These are phyloP conservation scores for Acanthornis magna DNA, from an alignment of 2,797 vertebrate species.

Conservation along the genomic window DNA sequence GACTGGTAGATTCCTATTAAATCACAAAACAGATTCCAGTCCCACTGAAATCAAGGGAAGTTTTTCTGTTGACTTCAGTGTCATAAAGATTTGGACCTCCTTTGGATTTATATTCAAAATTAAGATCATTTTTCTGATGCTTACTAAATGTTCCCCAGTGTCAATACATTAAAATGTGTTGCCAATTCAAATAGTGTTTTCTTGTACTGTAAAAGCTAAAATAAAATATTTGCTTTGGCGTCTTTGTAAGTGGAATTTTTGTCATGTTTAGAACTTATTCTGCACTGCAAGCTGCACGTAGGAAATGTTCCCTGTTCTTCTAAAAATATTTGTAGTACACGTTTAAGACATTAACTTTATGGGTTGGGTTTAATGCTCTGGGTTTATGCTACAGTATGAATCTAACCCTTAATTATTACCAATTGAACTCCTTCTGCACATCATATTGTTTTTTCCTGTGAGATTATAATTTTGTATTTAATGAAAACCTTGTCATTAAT, in stretches of 20 bases:
- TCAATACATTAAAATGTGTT: conserved; percentile 28
- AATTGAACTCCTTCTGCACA: conserved; percentile 17
- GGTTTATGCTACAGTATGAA: neutral
- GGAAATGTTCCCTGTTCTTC: conserved; percentile 35
- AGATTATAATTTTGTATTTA: neutral
- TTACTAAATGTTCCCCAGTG: conserved; percentile 28
- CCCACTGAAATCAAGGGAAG: conserved; percentile 5
- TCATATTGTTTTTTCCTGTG: neutral
- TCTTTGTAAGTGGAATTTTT: conserved; percentile 52
- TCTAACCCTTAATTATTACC: conserved; percentile 4
- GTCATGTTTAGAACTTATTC: conserved; percentile 37
- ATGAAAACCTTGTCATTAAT: neutral
- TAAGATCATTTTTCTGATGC: conserved; percentile 26
- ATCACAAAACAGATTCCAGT: neutral
- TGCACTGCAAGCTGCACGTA: conserved; percentile 43
- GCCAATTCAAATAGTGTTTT: conserved; percentile 54
- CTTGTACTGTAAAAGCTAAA: conserved; percentile 59
- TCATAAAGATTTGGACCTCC: neutral
- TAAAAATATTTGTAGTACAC: conserved; percentile 2
- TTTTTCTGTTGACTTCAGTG: conserved; percentile 38
- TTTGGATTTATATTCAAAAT: conserved; percentile 7
- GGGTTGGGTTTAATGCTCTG: neutral
- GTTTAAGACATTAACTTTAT: conserved; percentile 41
- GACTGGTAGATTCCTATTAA: neutral
- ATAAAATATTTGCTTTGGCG: conserved; percentile 63